Base-by-base conservation (phyloP, 2,797 vertebrate species). In the Molothrus ater region DNA sequence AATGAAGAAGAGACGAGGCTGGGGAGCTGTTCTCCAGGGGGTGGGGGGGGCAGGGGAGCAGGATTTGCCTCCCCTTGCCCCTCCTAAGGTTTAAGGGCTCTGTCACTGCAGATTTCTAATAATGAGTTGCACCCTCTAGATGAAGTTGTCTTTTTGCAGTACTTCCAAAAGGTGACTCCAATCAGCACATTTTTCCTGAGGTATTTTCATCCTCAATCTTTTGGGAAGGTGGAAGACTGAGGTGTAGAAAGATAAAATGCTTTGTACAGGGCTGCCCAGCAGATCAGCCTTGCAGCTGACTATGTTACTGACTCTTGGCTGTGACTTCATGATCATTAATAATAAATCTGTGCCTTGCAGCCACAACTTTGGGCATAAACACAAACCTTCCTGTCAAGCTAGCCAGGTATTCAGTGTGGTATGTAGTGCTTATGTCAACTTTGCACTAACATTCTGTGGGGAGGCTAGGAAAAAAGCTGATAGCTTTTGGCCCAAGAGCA, bases 261-360 rank as follows among this genome's bases (percentile, higher is more conserved):
- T 50, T 87, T 51, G 32, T 38, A 26, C 16, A 8, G 65, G 36
- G 48, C 74, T 88, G 56, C 79, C 57, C 69, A 80, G 72, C 34
- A 80, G 85, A 90, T 75, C 50, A 60, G 25, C 8, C 4, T 81
- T 2, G 0, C 43, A 32, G 29, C 69, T 82, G 54, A 31, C 60
- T 10, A 25, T 32, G 45, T 56, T 85, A 24, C 11, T 40, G 61
- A 42, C 78, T 79, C 65, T 90, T 28, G 3, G 32, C 45, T 78
- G 34, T 65, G 81, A 66, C 32, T 70, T 85, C 15, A 17, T 56
- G 57, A 47, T 69, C 50, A 50, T 86, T 92, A 64, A 68, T 32
- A 71, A 13, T 14, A 43, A 93, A 78, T 42, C 69, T 78, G 28
- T 81, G 75, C 82, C 82, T 91, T 25, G 24, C 51, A 90, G 68